Evolutionary conservation across 2,888 invertebrate genomes (phyloP).

Genomic region (Drosophila fungiperda): DNA sequence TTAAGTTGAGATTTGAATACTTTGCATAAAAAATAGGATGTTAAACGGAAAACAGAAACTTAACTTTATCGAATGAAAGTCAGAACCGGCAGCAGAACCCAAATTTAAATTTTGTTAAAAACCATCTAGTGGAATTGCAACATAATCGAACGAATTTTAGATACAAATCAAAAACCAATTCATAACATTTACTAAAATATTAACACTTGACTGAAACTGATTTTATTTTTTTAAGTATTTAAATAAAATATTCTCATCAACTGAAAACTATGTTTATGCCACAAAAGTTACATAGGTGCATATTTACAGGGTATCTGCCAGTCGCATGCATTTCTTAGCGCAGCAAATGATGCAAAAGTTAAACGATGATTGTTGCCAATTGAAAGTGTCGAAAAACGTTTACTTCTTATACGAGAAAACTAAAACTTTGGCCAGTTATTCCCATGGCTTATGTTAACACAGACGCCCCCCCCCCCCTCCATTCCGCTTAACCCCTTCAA

Average conservation of each 20-base stretch:
- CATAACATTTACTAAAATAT: fast-evolving
- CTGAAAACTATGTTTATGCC: not conserved
- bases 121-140: not conserved
- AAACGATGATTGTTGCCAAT: conserved; percentile 23
- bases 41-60: not conserved
- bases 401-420: conserved; percentile 26
- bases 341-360: conserved; percentile 38
- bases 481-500: not conserved
- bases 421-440: conserved; percentile 22
- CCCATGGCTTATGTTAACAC: not conserved
- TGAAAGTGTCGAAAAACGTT: conserved; percentile 35
- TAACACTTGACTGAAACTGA: not conserved
- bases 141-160: not conserved
- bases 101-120: not conserved
- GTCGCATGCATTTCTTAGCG: conserved; percentile 11
- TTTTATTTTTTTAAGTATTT: not conserved
- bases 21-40: not conserved
- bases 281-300: not conserved
- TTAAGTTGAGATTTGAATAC: too few relatives aligned
- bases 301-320: not conserved
- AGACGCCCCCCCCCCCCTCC: not conserved
- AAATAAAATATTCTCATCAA: not conserved
- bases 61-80: not conserved
- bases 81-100: not conserved
- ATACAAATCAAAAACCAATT: not conserved